phyloP scores from a whole-genome alignment of 2,797 vertebrate species.

The Leptodactylus fallax region DNA sequence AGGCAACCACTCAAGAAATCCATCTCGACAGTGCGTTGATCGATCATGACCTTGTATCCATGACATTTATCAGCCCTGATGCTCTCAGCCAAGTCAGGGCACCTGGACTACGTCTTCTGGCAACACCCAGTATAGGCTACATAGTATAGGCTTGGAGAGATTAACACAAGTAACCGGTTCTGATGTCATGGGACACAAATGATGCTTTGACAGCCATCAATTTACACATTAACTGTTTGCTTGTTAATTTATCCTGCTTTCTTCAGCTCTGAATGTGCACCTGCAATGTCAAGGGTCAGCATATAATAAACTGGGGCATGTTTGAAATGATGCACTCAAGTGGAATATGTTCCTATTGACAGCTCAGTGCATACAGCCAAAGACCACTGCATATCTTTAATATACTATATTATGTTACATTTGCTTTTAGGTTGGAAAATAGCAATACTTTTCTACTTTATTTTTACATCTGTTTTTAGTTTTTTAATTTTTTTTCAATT shows the following conservation, averaged over 20 bases:
- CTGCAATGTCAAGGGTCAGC: constrained; percentile 91
- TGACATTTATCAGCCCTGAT: constrained; percentile 72
- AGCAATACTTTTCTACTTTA: background rate
- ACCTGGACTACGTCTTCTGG: constrained; percentile 22
- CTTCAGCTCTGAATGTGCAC: constrained; percentile 82
- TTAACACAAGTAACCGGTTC: constrained; percentile 22
- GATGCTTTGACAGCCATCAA: constrained; percentile 46
- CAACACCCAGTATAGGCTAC: background rate
- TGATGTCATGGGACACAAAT: constrained; percentile 15
- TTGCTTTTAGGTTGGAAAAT: background rate
- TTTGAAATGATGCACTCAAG: constrained; percentile 87
- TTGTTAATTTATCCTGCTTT: constrained; percentile 72
- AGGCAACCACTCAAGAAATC: constrained; percentile 87
- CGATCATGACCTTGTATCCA: constrained; percentile 82
- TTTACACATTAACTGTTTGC: constrained; percentile 70
- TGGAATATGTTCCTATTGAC: constrained; percentile 81
- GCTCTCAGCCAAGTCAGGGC: constrained; percentile 58
- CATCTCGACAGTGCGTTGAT: constrained; percentile 84
- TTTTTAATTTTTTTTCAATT: background rate
- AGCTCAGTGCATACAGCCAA: constrained; percentile 52
- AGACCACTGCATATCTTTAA: background rate
- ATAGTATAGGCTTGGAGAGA: constrained; percentile 16
- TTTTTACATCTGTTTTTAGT: background rate
- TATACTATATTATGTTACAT: background rate
- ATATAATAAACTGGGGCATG: constrained; percentile 95